A percentile compares a stretch with the other conserved stretches of the same genome.
phyloP scores from a whole-genome alignment of 2,113 vertebrate genomes.

The Emydura subglobosa region DNA sequence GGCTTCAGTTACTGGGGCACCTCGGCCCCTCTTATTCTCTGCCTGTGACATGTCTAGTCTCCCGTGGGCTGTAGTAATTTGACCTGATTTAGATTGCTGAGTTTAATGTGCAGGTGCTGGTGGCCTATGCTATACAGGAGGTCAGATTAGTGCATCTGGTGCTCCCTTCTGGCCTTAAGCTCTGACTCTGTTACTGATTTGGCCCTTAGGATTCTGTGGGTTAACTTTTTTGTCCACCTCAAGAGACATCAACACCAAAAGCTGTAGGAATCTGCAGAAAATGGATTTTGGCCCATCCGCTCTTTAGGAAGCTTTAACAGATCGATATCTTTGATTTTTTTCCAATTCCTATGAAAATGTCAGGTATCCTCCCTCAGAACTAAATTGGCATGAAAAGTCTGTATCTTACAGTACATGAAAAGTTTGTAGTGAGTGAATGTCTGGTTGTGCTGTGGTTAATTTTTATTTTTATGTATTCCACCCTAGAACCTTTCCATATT shows the following conservation, averaged over 20 bases:
- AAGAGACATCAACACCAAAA: not conserved
- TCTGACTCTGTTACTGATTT: not conserved
- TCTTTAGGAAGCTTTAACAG: not conserved
- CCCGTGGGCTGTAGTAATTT: not conserved
- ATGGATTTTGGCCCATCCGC: not conserved
- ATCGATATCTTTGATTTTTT: not conserved
- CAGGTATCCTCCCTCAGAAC: not conserved
- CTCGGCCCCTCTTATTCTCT: not conserved
- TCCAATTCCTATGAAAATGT: not conserved
- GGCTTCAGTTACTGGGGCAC: not conserved
- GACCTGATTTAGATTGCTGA: not conserved
- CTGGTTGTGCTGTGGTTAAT: not conserved
- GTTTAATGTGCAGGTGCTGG: not conserved
- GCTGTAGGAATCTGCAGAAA: not conserved
- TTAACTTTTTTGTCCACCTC: not conserved
- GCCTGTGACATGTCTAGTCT: not conserved
- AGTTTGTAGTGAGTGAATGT: not conserved
- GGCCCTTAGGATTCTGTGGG: not conserved
- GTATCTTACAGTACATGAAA: rapidly evolving
- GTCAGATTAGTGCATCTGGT: not conserved
- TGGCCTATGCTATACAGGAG: not conserved
- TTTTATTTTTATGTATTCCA: not conserved
- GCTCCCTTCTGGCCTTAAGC: not conserved
- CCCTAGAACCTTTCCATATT: not conserved
- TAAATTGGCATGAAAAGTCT: not conserved